Conservation (phyloP, 1,140 invertebrate species). For the Bombus confusus region DNA sequence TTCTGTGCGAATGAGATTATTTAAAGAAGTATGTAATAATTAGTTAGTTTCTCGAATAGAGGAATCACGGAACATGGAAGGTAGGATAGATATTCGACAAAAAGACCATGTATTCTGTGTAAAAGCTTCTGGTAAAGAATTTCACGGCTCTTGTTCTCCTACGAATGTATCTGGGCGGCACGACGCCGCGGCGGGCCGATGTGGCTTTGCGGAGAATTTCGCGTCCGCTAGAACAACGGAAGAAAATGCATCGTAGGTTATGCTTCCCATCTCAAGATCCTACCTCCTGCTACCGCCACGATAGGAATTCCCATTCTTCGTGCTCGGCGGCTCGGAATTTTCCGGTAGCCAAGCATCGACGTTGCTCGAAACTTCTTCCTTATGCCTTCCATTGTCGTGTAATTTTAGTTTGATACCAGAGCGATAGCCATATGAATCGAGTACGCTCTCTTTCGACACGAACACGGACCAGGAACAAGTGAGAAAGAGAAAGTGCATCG, state of each 20-base stretch:
- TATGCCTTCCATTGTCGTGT: constrained; percentile 34
- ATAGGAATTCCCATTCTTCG: constrained; percentile 68
- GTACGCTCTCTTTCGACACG: constrained; percentile 47
- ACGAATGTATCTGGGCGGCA: constrained; percentile 48
- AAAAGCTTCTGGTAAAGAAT: constrained; percentile 35
- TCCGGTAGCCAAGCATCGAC: constrained; percentile 55
- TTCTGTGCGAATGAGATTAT: background rate
- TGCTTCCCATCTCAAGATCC: constrained; percentile 62
- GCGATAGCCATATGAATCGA: constrained; percentile 49
- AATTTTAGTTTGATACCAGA: constrained; percentile 70
- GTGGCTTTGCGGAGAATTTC: constrained; percentile 53
- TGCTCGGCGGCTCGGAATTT: constrained; percentile 68
- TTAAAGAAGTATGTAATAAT: background rate
- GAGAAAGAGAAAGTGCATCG: constrained; percentile 31
- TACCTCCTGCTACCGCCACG: constrained; percentile 51
- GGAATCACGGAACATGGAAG: background rate
- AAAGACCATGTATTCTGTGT: background rate
- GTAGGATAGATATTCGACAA: background rate
- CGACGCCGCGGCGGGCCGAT: background rate
- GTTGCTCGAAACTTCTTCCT: constrained; percentile 56
- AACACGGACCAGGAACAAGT: constrained; percentile 27
- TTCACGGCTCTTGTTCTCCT: constrained; percentile 24
- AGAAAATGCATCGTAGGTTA: constrained; percentile 65
- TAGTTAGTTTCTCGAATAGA: constrained; percentile 21
- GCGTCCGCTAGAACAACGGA: constrained; percentile 60